Evolutionary conservation across 2,797 vertebrate species (phyloP).

Genomic region (Rhinatrema bivittatum): DNA sequence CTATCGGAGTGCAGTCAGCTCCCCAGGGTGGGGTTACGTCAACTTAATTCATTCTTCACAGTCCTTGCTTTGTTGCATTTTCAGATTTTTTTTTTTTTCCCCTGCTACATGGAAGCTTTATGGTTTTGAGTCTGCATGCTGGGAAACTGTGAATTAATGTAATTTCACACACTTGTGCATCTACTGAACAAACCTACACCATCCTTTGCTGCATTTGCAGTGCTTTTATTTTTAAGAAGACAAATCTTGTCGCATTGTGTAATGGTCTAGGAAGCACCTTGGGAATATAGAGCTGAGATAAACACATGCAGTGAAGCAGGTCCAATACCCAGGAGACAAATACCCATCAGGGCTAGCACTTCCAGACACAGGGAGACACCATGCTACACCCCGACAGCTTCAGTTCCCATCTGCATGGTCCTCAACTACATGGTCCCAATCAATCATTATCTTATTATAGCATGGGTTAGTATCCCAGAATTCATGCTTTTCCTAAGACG

Average conservation of each 20-base stretch:
- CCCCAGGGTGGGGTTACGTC: too few relatives aligned
- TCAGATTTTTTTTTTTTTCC: too few relatives aligned
- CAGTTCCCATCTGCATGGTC: constrained; percentile 5
- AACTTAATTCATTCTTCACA: too few relatives aligned
- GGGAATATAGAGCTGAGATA: background rate
- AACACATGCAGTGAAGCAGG: constrained; percentile 16
- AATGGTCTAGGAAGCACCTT: constrained; percentile 3
- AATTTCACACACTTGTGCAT: too few relatives aligned
- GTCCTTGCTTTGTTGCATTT: too few relatives aligned
- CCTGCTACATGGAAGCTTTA: too few relatives aligned
- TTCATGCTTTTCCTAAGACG: constrained; percentile 6
- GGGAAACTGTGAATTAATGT: too few relatives aligned
- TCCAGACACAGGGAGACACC: background rate
- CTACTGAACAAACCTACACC: too few relatives aligned
- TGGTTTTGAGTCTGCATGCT: too few relatives aligned
- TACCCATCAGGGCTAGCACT: background rate
- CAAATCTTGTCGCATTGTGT: too few relatives aligned
- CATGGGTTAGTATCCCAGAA: background rate
- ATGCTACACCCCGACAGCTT: background rate
- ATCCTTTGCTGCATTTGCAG: constrained; percentile 1
- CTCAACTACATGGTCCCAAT: constrained; percentile 9
- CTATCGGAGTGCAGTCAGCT: too few relatives aligned
- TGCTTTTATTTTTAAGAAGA: too few relatives aligned
- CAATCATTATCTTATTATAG: background rate
- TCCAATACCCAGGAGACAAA: constrained; percentile 2